These are phyloP conservation scores for Aphidius gifuensis DNA, from an alignment of 1,140 invertebrate genomes.

Conservation along the genomic window DNA sequence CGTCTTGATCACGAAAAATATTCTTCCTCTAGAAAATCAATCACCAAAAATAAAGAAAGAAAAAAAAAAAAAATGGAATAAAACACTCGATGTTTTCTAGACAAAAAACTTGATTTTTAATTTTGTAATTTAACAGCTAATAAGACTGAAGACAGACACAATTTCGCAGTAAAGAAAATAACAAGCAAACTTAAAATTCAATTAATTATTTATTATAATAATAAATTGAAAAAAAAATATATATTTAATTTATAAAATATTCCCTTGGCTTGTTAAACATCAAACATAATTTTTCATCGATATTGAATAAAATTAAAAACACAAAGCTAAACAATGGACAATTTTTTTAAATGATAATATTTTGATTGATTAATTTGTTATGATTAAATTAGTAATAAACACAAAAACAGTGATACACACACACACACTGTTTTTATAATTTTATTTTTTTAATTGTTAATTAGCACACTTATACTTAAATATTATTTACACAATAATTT, in stretches of 20 bases:
- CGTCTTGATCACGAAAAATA: constrained; percentile 32
- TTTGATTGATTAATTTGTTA: neutral
- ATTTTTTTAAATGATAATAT: neutral
- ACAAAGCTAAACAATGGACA: constrained; percentile 6
- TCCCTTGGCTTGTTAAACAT: constrained; percentile 29
- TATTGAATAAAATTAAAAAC: constrained; percentile 18
- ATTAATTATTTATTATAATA: neutral
- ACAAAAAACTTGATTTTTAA: constrained; percentile 17
- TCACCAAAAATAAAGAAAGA: neutral
- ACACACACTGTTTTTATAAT: neutral
- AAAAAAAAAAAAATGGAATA: neutral
- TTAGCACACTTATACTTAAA: neutral
- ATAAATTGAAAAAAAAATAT: neutral
- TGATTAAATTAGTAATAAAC: constrained; percentile 1
- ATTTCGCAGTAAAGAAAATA: constrained; percentile 16
- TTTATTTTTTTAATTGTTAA: neutral
- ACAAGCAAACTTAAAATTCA: constrained; percentile 14
- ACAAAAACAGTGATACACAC: neutral
- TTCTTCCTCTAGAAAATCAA: constrained; percentile 47
- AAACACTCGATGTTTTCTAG: neutral
- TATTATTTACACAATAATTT: constrained; percentile 16
- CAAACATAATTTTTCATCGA: constrained; percentile 52
- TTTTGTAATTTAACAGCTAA: constrained; percentile 19
- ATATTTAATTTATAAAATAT: neutral
- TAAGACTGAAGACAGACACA: constrained; percentile 31